Evolutionary conservation across 2,888 invertebrate genomes (phyloP), one percentile per base, ranked within the genome.

Genomic region (Drosophila colorata): DNA sequence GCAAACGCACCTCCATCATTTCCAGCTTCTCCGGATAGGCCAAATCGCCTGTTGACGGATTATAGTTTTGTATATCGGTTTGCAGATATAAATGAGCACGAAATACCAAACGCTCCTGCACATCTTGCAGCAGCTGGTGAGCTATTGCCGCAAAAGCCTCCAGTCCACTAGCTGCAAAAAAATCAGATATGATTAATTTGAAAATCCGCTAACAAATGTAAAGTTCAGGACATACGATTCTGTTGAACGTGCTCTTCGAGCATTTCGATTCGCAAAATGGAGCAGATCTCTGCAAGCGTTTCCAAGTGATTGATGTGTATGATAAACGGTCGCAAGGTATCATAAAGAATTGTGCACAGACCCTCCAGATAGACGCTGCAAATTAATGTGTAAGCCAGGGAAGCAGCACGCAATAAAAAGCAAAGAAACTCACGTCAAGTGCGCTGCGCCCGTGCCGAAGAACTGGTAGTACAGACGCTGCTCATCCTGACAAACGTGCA

Each of bases 261-360:
- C 94, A 98, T 97, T 93, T 98, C 98, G 56, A 96, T 95, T 69
- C 97, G 94, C 38, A 99, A 93, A 79, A 99, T 98, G 41, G 97
- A 96, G 91, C 99, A 99, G 51, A 99, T 95, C 92, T 99, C 99
- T 0, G 99, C 97, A 23, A 99, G 93, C 0, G 99, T 99, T 93
- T 99, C 99, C 90, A 99, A 93, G 92, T 99, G 99, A 91, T 98
- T 98, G 69, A 99, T 97, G 92, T 98, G 97, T 70, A 99, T 98
- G 59, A 99, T 96, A 82, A 97, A 95, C 0, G 99, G 99, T 2
- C 99, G 94, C 74, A 99, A 93, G 5, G 95, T 95, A 91, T 99
- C 99, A 91, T 99, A 99, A 33, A 99, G 92, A 35, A 96, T 95
- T 51, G 95, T 96, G 90, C 98, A 98, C 0, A 99, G 93, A 0